Evolutionary conservation across 2,888 invertebrate species (phyloP).

Genomic region (Limnephilus lunatus): DNA sequence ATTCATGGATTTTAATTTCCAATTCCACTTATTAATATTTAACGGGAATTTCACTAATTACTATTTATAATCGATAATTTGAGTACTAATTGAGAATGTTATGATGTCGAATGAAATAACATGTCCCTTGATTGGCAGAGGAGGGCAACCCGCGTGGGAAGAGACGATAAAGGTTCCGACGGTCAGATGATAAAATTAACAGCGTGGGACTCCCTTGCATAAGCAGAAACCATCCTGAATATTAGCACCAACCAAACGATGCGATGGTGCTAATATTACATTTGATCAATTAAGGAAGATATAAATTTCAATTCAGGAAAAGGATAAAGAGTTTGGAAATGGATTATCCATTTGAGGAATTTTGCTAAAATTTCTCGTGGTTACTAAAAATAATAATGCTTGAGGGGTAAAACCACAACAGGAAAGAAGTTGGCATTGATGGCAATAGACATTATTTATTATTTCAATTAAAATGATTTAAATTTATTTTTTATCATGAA

Average conservation of each 20-base stretch:
- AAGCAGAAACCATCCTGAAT: background rate
- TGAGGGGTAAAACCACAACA: background rate
- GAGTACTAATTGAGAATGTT: background rate
- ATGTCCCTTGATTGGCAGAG: background rate
- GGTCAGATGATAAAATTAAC: conserved; percentile 6
- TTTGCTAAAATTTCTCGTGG: background rate
- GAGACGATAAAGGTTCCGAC: conserved; percentile 10
- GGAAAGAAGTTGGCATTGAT: background rate
- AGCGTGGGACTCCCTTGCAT: background rate
- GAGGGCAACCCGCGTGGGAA: conserved; percentile 24
- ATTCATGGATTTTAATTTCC: background rate
- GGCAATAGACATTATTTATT: background rate
- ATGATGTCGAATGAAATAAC: background rate
- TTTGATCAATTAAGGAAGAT: background rate
- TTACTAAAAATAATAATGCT: background rate
- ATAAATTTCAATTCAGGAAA: background rate
- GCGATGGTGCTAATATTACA: background rate
- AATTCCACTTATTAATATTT: background rate
- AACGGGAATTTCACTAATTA: background rate
- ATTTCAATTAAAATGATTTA: background rate
- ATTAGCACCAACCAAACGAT: background rate
- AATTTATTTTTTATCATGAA: background rate
- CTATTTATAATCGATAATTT: background rate
- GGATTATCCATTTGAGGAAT: background rate
- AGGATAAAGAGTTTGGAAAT: background rate